phyloP scores from a whole-genome alignment of 2,113 vertebrate species.

The Cranoglanis bouderius region DNA sequence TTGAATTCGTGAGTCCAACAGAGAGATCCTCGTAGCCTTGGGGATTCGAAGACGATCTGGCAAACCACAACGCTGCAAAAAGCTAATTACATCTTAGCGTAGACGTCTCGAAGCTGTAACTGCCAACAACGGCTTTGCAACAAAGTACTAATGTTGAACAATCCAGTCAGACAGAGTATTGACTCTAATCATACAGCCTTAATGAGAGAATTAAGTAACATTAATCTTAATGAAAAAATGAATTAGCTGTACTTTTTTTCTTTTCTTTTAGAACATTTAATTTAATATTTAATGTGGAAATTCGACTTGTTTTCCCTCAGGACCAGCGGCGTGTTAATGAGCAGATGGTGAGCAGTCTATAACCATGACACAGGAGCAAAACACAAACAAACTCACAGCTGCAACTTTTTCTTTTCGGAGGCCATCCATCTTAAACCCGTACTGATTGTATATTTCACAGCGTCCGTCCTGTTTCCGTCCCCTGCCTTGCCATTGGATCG shows the following conservation, averaged over 20 bases:
- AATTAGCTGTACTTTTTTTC: constrained; percentile 64
- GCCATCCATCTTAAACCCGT: not conserved
- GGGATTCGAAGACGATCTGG: not conserved
- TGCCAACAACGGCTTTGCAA: not conserved
- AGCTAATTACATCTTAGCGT: not conserved
- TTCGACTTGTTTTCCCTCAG: not conserved
- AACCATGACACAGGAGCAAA: not conserved
- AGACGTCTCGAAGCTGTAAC: not conserved
- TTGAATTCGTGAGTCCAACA: not conserved
- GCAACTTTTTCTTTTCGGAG: not conserved
- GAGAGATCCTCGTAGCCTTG: not conserved
- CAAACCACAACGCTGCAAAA: not conserved
- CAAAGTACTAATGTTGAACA: not conserved
- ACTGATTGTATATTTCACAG: not conserved
- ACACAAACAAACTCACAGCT: not conserved
- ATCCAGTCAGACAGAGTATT: constrained; percentile 45
- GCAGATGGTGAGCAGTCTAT: not conserved
- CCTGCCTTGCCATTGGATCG: too few relatives aligned
- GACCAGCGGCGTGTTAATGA: not conserved
- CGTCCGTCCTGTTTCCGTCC: not conserved
- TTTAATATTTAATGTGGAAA: not conserved
- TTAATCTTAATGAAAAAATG: constrained; percentile 66
- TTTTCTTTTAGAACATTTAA: constrained; percentile 31
- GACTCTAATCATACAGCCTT: constrained; percentile 59
- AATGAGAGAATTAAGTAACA: constrained; percentile 64